Base-by-base conservation (phyloP, 2,113 vertebrate genomes). In the Cynoglossus semilaevis region DNA sequence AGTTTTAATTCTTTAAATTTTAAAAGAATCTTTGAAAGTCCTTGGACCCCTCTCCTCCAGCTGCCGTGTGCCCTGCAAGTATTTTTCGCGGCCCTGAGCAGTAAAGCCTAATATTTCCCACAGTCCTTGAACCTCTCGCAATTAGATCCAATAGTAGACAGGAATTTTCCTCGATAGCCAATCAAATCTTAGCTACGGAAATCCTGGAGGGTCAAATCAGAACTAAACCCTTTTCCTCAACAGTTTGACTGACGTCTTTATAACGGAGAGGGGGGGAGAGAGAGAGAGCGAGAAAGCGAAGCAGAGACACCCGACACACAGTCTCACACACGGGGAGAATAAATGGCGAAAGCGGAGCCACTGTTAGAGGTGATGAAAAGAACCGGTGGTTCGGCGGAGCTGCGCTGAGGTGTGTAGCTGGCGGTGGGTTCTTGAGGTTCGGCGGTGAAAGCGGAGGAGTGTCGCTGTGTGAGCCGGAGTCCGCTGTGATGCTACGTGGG, bases 401-500 rank as follows among this genome's bases (percentile, higher is more conserved):
- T 53, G 54, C 40, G 37, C 13, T 63, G 55, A 69, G 45, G 17
- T 44, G 8, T 0, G 10, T 13, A 9, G 13, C 29, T 43, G 29
- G 12, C 43, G 64, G 13, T 52, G 37, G 65, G 14, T 29, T 35
- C 15, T 49, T 17, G 53, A 6, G 35, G 19, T 66, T 36, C 37
- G 15, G 70, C 60, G 61, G n/a, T 43, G 53, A 51, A 76, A 29
- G 44, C 57, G n/a, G 72, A 35, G 69, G 67, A 46, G 19, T 51
- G n/a, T 19, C 29, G 65, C 47, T 76, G 57, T 70, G 77, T 70
- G 65, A 57, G 49, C 59, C 77, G 84, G 76, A 80, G 83, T 80
- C 78, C 55, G 79, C 75, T 73, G 81, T 63, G 83, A 75, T 89
- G 88, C 88, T 87, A 86, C 89, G 90, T 89, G 74, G 76, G 85